A percentile compares a stretch with the other conserved stretches of the same genome.
phyloP scores from a whole-genome alignment of 2,888 invertebrate species.

The Clivina fossor region DNA sequence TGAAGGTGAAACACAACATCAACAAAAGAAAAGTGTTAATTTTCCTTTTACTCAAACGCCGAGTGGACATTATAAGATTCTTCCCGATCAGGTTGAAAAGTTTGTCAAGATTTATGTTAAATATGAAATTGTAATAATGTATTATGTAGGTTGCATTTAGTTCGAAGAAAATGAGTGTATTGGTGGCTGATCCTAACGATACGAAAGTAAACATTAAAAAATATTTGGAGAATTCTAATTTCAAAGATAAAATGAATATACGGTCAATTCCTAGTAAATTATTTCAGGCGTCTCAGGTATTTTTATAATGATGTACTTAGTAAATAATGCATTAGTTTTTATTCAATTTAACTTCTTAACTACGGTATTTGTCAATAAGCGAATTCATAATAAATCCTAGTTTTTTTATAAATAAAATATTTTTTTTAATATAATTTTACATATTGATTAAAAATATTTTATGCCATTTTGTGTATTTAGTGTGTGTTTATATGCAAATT shows the following conservation, averaged over 20 bases:
- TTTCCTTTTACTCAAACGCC: constrained; percentile 70
- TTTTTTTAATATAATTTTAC: no score
- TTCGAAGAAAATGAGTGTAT: constrained; percentile 67
- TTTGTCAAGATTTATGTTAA: background rate
- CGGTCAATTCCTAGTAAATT: constrained; percentile 19
- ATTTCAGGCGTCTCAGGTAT: constrained; percentile 18
- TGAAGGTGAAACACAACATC: background rate
- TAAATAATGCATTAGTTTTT: background rate
- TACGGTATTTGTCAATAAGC: no score
- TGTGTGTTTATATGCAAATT: no score
- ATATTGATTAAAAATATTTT: no score
- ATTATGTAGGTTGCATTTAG: constrained; percentile 65
- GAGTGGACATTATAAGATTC: constrained; percentile 69
- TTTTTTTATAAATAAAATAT: no score
- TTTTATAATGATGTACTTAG: background rate
- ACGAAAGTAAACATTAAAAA: constrained; percentile 62
- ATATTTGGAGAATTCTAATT: constrained; percentile 57
- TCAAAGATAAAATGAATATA: constrained; percentile 41
- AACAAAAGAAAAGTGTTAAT: constrained; percentile 38
- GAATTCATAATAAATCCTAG: no score
- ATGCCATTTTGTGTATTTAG: no score
- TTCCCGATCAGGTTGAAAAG: constrained; percentile 63
- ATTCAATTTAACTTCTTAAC: no score
- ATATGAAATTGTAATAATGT: background rate
- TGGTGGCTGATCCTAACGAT: constrained; percentile 66